Percentiles rank a stretch among this genome's conserved stretches.
These are phyloP conservation scores for Menidia beryllina DNA, from an alignment of 2,113 vertebrate species.

Conservation along the genomic window DNA sequence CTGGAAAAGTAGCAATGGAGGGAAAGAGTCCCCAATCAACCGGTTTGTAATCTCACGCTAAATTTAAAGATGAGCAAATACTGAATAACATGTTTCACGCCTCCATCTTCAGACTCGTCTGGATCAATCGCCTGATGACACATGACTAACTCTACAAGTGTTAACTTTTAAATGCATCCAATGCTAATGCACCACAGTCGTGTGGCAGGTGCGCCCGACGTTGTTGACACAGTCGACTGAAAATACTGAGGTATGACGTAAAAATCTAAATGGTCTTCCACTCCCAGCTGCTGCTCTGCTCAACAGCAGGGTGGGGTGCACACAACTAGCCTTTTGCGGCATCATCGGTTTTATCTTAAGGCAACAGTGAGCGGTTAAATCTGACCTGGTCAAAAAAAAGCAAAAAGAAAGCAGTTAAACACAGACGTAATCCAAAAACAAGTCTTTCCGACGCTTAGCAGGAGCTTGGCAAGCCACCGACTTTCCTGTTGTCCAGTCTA, in stretches of 20 bases:
- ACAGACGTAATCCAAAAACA: neutral
- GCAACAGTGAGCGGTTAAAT: neutral
- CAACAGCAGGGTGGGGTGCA: constrained; percentile 17
- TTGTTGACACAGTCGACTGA: constrained; percentile 9
- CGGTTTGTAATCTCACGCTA: neutral
- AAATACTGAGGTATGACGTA: constrained; percentile 4
- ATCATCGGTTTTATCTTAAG: neutral
- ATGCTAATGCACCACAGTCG: neutral
- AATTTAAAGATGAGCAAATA: constrained; percentile 11
- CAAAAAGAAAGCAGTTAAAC: neutral
- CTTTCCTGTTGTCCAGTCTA: neutral
- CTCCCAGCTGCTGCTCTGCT: constrained; percentile 35
- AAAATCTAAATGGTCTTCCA: constrained; percentile 14
- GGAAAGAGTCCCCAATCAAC: too few species aligned
- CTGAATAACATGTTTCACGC: constrained; percentile 9
- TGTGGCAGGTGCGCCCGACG: neutral
- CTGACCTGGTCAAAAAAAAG: neutral
- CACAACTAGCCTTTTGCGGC: neutral
- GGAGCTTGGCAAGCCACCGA: neutral
- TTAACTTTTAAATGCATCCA: too few species aligned
- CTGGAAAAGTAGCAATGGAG: constrained; percentile 34
- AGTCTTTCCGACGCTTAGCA: neutral
- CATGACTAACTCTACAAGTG: too few species aligned
- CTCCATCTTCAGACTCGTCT: neutral
- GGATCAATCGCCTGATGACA: neutral